Evolutionary conservation across 2,888 invertebrate genomes (phyloP).

Genomic region (Lucinisca nassula): DNA sequence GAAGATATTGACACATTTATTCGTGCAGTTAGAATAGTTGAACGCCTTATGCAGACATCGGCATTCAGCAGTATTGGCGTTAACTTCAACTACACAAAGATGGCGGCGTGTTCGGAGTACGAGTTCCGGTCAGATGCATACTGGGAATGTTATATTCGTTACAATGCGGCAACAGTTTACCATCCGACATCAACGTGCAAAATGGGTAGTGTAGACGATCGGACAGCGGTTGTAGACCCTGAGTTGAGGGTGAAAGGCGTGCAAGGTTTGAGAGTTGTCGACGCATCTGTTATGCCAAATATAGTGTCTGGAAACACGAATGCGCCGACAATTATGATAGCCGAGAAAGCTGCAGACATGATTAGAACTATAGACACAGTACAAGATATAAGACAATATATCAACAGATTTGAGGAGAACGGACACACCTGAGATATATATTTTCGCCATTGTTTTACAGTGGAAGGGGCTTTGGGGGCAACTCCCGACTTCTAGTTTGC

Average conservation of each 20-base stretch:
- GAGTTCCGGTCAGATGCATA: constrained; percentile 44
- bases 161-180: constrained; percentile 50
- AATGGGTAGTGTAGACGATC: constrained; percentile 89
- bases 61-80: constrained; percentile 40
- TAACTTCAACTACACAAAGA: constrained; percentile 10
- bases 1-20: constrained; percentile 89
- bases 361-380: background rate
- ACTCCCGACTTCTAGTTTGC: no score
- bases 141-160: constrained; percentile 61
- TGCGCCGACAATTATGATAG: constrained; percentile 22
- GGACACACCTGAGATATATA: no score
- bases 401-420: background rate
- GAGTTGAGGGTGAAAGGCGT: constrained; percentile 77
- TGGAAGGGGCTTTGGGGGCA: no score
- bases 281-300: constrained; percentile 44
- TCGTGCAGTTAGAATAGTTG: background rate
- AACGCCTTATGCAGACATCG: constrained; percentile 42
- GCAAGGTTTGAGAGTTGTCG: constrained; percentile 28
- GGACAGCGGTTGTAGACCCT: constrained; percentile 91
- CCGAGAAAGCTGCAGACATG: no score
- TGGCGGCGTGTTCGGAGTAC: constrained; percentile 32
- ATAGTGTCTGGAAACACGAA: constrained; percentile 21
- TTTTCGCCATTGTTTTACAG: no score
- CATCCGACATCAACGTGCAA: constrained; percentile 93
- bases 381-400: background rate